phyloP scores from a whole-genome alignment of 1,140 invertebrate species.

The Episyrphus balteatus region DNA sequence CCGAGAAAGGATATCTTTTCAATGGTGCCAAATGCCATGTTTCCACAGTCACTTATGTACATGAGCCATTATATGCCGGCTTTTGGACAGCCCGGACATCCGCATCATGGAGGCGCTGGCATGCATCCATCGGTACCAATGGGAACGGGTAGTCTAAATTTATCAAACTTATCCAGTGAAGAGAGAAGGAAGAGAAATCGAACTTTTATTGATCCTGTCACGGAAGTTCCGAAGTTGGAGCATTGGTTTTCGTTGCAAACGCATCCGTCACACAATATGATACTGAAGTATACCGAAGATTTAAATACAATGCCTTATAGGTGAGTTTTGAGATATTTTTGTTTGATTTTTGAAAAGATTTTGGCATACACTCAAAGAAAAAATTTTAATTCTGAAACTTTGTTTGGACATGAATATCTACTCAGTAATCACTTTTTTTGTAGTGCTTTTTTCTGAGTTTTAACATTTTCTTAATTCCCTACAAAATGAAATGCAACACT shows the following conservation, averaged over 20 bases:
- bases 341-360: too few relatives aligned
- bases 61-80: slow-evolving; percentile 75
- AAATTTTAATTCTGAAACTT: too few relatives aligned
- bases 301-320: slow-evolving; percentile 84
- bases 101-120: slow-evolving; percentile 29
- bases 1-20: slow-evolving; percentile 47
- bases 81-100: slow-evolving; percentile 37
- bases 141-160: slow-evolving; percentile 42
- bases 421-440: too few relatives aligned
- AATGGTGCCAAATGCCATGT: slow-evolving; percentile 72
- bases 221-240: slow-evolving; percentile 91
- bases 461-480: too few relatives aligned
- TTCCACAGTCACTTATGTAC: slow-evolving; percentile 76
- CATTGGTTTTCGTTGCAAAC: slow-evolving; percentile 97
- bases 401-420: too few relatives aligned
- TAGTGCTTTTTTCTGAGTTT: too few relatives aligned
- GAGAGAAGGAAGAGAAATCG: slow-evolving; percentile 86
- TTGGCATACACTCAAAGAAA: too few relatives aligned
- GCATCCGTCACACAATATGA: slow-evolving; percentile 92
- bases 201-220: slow-evolving; percentile 98
- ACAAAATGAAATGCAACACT: too few relatives aligned
- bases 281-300: slow-evolving; percentile 93
- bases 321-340: slow-evolving; percentile 16
- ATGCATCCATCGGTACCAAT: slow-evolving; percentile 26
- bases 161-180: slow-evolving; percentile 54